These are phyloP conservation scores for Mimas tiliae DNA, from an alignment of 2,888 invertebrate species.

Conservation along the genomic window DNA sequence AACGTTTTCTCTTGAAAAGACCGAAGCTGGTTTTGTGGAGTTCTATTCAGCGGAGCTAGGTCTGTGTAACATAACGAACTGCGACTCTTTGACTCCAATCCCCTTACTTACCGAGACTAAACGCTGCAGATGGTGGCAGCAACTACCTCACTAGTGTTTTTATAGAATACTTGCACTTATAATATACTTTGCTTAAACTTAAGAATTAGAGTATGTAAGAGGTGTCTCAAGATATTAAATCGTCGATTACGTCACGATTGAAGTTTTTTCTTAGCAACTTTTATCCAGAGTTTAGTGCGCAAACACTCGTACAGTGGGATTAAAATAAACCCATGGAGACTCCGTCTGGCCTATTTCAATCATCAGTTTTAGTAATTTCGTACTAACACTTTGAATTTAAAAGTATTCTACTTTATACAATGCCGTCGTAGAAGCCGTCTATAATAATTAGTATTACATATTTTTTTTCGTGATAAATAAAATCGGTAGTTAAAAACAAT, in stretches of 20 bases:
- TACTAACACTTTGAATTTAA: too few relatives aligned
- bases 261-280: slow-evolving; percentile 27
- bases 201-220: slow-evolving; percentile 1
- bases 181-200: background rate
- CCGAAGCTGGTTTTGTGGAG: slow-evolving; percentile 35
- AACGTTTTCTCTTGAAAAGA: slow-evolving; percentile 38
- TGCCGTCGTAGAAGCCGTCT: too few relatives aligned
- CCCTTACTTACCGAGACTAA: slow-evolving; percentile 4
- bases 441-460: too few relatives aligned
- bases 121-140: background rate
- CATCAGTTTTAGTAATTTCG: background rate
- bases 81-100: slow-evolving; percentile 26
- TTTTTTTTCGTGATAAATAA: too few relatives aligned
- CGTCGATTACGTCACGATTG: slow-evolving; percentile 19
- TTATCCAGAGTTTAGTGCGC: slow-evolving; percentile 25
- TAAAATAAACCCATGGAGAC: slow-evolving; percentile 27
- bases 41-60: slow-evolving; percentile 36
- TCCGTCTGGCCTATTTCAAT: slow-evolving; percentile 4
- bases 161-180: background rate
- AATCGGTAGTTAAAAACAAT: too few relatives aligned
- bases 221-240: slow-evolving; percentile 22
- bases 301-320: slow-evolving; percentile 25
- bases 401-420: too few relatives aligned
- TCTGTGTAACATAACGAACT: slow-evolving; percentile 30
- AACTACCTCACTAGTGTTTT: background rate